Evolutionary conservation across 2,888 invertebrate genomes (phyloP), one percentile per base, ranked within the genome.

Genomic region (Nomada fucata): DNA sequence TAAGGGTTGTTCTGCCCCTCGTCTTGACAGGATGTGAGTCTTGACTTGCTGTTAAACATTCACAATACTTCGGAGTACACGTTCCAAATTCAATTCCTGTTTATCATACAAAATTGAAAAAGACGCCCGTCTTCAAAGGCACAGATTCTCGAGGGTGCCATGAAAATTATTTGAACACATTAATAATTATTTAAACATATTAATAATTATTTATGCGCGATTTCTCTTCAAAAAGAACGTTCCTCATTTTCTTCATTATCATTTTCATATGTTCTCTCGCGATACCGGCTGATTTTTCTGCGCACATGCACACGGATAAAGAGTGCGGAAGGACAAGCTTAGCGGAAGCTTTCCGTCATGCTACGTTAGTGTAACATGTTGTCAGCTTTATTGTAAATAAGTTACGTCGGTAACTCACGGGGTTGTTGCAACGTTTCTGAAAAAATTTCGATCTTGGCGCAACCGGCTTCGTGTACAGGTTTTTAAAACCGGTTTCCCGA

Each of bases 11-110:
- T 73, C 93, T 95, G 86, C 95, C 95, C 75, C 89, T 94, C 77
- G 92, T 95, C 81, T 94, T 95, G 64, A 91, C 94, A 86, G 94
- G 94, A 91, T 94, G 95, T 95, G 92, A 95, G 95, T 89, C 26
- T 44, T 18, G 26, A 53, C 9, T 36, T 36, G 36, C 36, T 50
- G 36, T 47, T 10, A 9, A 2, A 26, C 36, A 70, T n/a, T 29
- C 20, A 9, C 15, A 2, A 20, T 3, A 36, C 36, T 23, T 13
- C 10, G 18, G 5, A 4, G 2, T 3, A 9, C 44, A 15, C 5
- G 18, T 7, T 18, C 9, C 18, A 2, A 15, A 64, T 13, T 36
- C 13, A 13, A 7, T 29, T 29, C 11, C 2, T 15, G 57, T 36
- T 36, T 5, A 5, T 0, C 29, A 29, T 29, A 29, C 7, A 29